A percentile compares a stretch with the other conserved stretches of the same genome.
Conservation (phyloP, 2,888 invertebrate genomes). For the Heliconius cydno region DNA sequence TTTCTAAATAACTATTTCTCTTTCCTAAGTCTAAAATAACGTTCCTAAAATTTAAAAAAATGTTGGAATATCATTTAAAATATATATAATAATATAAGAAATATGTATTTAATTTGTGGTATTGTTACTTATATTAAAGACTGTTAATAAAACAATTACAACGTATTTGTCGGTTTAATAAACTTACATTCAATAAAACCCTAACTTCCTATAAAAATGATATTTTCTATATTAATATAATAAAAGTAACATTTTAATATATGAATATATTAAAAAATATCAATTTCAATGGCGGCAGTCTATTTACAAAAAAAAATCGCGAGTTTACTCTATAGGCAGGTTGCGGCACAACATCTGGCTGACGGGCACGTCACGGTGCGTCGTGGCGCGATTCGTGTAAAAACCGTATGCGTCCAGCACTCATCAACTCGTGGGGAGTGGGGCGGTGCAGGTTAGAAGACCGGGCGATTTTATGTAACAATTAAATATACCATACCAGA, state of each 20-base stretch:
- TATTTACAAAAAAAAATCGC: slow-evolving; percentile 38
- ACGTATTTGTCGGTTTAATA: no score
- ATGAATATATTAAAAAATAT: not conserved
- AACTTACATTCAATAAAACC: no score
- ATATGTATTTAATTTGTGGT: no score
- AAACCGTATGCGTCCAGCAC: slow-evolving; percentile 54
- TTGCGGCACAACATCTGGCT: slow-evolving; percentile 56
- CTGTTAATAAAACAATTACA: no score
- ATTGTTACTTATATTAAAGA: no score
- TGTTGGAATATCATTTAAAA: no score
- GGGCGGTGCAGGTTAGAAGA: slow-evolving; percentile 40
- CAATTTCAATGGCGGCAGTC: not conserved
- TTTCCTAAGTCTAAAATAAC: no score
- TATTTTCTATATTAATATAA: not conserved
- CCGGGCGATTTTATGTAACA: slow-evolving; percentile 27
- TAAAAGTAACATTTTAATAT: not conserved
- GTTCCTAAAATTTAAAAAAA: no score
- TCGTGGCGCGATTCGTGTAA: slow-evolving; percentile 48
- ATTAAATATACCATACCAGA: not conserved
- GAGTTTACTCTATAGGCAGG: slow-evolving; percentile 47
- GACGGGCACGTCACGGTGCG: slow-evolving; percentile 50
- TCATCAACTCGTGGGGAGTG: slow-evolving; percentile 60
- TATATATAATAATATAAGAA: no score
- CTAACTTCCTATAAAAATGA: not conserved
- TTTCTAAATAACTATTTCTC: no score